These are phyloP conservation scores for Hippocampus guttulatus DNA, from an alignment of 2,113 vertebrate genomes.

Conservation along the genomic window DNA sequence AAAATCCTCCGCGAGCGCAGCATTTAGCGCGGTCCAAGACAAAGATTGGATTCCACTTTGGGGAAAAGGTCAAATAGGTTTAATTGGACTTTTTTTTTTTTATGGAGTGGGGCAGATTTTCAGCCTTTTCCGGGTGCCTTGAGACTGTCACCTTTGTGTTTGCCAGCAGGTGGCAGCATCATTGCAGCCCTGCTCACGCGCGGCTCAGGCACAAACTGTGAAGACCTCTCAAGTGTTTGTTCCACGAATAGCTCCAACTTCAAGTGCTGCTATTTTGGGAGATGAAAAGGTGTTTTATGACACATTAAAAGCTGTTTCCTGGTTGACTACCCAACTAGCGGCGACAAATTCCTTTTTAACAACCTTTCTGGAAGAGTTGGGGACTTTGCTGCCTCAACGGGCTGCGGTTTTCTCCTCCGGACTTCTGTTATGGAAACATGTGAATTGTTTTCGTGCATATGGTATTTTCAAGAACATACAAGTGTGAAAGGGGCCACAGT, in stretches of 20 bases:
- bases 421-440: background rate
- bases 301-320: background rate
- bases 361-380: background rate
- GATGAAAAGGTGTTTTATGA: background rate
- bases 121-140: background rate
- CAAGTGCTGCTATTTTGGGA: background rate
- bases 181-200: constrained; percentile 11
- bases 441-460: background rate
- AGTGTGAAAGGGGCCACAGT: background rate
- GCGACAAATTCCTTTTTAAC: background rate
- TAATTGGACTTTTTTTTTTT: no score
- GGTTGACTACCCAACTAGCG: background rate
- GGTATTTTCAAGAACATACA: background rate
- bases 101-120: background rate
- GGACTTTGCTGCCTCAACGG: no score
- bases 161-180: constrained; percentile 63
- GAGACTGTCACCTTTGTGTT: background rate
- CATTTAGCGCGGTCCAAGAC: background rate
- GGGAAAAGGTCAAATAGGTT: background rate
- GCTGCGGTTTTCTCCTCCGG: no score
- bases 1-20: background rate
- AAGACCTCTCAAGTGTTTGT: background rate
- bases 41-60: background rate
- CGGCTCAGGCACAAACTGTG: background rate
- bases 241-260: background rate